Conservation (phyloP, 2,888 invertebrate genomes). For the Euplagia quadripunctaria region DNA sequence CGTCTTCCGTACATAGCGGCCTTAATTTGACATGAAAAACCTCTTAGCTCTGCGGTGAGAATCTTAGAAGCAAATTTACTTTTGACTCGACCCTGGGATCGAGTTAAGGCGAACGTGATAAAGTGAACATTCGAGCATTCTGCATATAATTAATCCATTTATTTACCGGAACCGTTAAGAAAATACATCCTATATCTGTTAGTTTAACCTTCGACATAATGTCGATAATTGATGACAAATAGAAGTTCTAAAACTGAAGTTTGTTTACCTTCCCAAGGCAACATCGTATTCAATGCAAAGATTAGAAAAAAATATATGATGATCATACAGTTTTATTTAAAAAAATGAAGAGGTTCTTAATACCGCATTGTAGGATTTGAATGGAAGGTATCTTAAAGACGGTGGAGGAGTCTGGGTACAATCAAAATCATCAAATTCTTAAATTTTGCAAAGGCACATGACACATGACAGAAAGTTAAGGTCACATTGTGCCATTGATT, state of each 20-base stretch:
- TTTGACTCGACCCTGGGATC: not conserved
- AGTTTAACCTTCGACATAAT: slow-evolving; percentile 12
- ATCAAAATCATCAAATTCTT: too few relatives aligned
- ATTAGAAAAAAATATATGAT: not conserved
- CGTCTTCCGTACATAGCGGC: not conserved
- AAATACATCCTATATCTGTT: slow-evolving; percentile 6
- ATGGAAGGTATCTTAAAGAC: too few relatives aligned
- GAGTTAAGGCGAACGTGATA: not conserved
- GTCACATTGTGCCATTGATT: too few relatives aligned
- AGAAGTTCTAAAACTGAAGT: slow-evolving; percentile 5
- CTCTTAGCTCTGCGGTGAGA: not conserved
- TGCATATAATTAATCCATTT: slow-evolving; percentile 3
- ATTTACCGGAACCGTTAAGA: slow-evolving; percentile 11
- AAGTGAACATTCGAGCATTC: not conserved
- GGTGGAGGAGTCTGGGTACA: too few relatives aligned
- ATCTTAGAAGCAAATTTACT: not conserved
- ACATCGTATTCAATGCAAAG: not conserved
- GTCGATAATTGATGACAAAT: slow-evolving; percentile 2
- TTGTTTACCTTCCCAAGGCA: slow-evolving; percentile 9
- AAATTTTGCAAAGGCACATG: too few relatives aligned
- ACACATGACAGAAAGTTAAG: too few relatives aligned
- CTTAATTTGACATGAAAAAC: slow-evolving; percentile 1
- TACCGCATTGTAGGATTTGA: too few relatives aligned
- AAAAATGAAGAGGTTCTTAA: too few relatives aligned
- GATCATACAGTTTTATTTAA: not conserved